Conservation (phyloP, 2,888 invertebrate genomes). For the Meghimatium bilineatum region DNA sequence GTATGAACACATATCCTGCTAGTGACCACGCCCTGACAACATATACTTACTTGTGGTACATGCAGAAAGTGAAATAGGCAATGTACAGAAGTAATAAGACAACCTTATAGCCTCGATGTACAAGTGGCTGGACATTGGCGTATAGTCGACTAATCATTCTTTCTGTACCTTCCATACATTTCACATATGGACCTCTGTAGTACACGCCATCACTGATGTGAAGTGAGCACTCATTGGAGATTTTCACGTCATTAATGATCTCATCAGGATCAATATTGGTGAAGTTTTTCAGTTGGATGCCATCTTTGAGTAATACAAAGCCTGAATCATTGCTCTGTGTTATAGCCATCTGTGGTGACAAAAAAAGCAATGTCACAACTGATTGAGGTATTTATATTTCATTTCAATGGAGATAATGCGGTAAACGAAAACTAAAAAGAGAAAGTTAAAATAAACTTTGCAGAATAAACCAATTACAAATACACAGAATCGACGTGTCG, state of each 20-base stretch:
- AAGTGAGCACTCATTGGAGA: neutral
- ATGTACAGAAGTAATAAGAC: neutral
- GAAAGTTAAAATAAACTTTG: no score
- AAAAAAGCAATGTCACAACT: neutral
- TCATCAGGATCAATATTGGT: neutral
- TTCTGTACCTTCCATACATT: slow-evolving; percentile 2
- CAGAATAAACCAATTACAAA: no score
- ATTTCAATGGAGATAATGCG: no score
- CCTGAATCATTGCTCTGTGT: neutral
- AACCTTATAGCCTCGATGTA: neutral
- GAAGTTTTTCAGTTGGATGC: neutral
- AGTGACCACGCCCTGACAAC: no score
- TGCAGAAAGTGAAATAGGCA: slow-evolving; percentile 30
- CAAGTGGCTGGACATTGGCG: neutral
- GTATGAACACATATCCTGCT: no score
- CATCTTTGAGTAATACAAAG: neutral
- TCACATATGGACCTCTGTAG: slow-evolving; percentile 16
- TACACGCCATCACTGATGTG: neutral
- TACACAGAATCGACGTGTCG: no score
- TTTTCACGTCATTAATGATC: neutral
- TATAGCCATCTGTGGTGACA: slow-evolving; percentile 4
- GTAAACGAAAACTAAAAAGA: no score
- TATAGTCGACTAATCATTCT: neutral
- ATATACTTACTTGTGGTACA: slow-evolving; percentile 39
- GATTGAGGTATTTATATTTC: no score